Evolutionary conservation across 2,797 vertebrate genomes (phyloP).

Genomic region (Pogonophryne albipinna): DNA sequence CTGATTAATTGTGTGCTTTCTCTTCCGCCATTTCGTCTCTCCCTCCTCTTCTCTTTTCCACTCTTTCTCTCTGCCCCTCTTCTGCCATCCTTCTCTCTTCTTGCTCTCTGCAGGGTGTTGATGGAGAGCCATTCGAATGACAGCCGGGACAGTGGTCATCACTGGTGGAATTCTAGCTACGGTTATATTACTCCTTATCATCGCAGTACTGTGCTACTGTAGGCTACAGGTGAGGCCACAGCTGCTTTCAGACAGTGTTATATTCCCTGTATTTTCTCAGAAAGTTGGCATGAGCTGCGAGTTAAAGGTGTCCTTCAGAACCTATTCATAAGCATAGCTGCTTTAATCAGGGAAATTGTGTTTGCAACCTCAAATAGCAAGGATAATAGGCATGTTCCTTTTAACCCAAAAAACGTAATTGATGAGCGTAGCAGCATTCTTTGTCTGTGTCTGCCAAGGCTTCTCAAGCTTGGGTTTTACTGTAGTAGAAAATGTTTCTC

Average conservation of each 20-base stretch:
- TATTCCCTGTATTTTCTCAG: not conserved
- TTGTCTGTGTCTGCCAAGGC: not conserved
- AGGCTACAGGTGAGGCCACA: conserved; percentile 92
- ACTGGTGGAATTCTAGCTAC: conserved; percentile 99
- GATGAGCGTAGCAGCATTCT: not conserved
- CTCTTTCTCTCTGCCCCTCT: not conserved
- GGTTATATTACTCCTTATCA: conserved; percentile 97
- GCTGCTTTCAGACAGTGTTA: not conserved
- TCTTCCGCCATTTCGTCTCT: conserved; percentile 35
- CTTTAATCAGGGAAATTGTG: conserved; percentile 7
- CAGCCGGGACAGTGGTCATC: conserved; percentile 99
- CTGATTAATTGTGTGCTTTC: conserved; percentile 70
- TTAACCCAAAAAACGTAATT: not conserved
- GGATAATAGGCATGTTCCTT: not conserved
- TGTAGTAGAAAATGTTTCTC: not conserved
- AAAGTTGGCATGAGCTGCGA: conserved; percentile 4
- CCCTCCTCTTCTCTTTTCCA: not conserved
- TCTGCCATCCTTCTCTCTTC: conserved; percentile 17
- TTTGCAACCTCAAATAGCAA: conserved; percentile 1
- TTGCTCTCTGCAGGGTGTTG: conserved; percentile 81
- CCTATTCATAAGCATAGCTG: not conserved
- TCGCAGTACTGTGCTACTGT: conserved; percentile 98
- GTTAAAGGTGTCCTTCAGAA: not conserved
- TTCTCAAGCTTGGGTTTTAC: not conserved
- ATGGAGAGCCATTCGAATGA: conserved; percentile 99